Base-by-base conservation (phyloP, 2,888 invertebrate species). In the Polyommatus icarus region DNA sequence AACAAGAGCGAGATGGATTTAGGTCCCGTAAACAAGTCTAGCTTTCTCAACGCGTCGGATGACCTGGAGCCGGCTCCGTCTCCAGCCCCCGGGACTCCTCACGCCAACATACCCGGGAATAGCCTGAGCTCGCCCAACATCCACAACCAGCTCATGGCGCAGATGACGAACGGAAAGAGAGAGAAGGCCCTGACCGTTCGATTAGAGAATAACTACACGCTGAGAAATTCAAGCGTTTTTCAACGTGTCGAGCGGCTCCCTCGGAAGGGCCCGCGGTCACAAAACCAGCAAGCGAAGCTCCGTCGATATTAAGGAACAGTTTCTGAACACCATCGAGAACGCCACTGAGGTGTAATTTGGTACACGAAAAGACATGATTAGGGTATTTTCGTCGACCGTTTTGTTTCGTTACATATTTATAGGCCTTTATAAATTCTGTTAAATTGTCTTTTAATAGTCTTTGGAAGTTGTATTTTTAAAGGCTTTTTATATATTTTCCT, bases 301-400 rank as follows among this genome's bases (percentile, higher is more conserved):
- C 32, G 95, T 96, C 79, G 95, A 94, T 82, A 86, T 93, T 83
- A 96, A 95, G 84, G 97, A 97, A 84, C 97, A 97, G 78, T 95
- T 97, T 84, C 96, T 97, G 87, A 97, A 97, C 89, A 96, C 97
- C 86, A 96, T 96, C 79, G 98, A 98, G 85, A 97, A 97, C 83
- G 98, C 97, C 77, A 98, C 98, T 81, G 97, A 98, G 94, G 98
- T 98, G 91, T 97, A 95, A 95, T 77, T 79, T 24, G n/a, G 15
- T 50, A 8, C 32, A 29, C 32, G 54, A 20, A 29, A n/a, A 8
- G 46, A 73, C 24, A 73, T 24, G 46, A 46, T 40, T 71, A 71
- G 36, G 40, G n/a, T 72, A 6, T 46, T 73, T 46, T 15, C 67
- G 5, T 29, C 6, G 15, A 15, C 29, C 29, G 32, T 67, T 67